phyloP scores from a whole-genome alignment of 2,888 invertebrate species.

The Apodemia hepburni region DNA sequence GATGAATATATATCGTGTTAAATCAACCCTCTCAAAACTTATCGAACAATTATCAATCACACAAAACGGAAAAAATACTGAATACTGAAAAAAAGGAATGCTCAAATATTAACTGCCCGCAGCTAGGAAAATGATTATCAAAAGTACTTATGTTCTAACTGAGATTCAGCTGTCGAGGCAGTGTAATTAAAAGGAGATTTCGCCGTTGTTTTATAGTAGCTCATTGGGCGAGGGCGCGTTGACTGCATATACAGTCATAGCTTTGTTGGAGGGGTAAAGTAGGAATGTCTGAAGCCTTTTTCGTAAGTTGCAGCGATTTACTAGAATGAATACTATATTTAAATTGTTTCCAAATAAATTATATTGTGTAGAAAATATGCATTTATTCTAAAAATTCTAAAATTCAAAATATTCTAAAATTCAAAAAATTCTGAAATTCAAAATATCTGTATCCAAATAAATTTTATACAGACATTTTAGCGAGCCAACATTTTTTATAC shows the following conservation, averaged over 20 bases:
- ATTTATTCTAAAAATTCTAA: background rate
- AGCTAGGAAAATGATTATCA: slow-evolving; percentile 21
- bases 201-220: slow-evolving; percentile 25
- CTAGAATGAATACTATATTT: background rate
- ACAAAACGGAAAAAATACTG: background rate
- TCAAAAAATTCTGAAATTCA: no score
- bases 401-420: background rate
- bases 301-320: background rate
- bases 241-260: background rate
- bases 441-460: no score
- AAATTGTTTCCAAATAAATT: slow-evolving; percentile 1
- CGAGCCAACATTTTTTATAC: no score
- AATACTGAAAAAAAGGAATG: background rate
- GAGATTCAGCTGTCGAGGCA: slow-evolving; percentile 19
- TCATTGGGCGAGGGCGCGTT: slow-evolving; percentile 22
- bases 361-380: background rate
- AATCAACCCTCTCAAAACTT: background rate
- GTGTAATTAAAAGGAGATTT: slow-evolving; percentile 34
- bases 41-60: background rate
- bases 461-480: no score
- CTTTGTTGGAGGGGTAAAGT: slow-evolving; percentile 22
- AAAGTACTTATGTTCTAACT: slow-evolving; percentile 21
- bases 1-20: no score
- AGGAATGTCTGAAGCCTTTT: slow-evolving; percentile 22
- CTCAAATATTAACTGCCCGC: background rate